Evolutionary conservation across 2,888 invertebrate species (phyloP).

Genomic region (Leistus spinibarbis): DNA sequence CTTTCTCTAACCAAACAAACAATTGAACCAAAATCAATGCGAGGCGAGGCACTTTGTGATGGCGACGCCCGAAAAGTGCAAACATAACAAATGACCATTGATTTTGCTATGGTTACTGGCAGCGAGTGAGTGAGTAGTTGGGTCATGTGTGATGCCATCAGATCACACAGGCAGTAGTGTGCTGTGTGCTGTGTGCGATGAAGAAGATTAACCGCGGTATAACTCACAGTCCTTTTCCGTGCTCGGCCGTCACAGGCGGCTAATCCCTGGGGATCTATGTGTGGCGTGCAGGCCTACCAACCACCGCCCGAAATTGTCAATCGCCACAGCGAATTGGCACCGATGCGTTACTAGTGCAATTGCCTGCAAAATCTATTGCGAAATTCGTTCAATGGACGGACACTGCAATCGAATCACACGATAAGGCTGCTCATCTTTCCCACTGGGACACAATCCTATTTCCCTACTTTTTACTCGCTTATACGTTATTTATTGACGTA

Average conservation of each 20-base stretch:
- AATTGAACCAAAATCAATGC: background rate
- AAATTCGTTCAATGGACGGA: background rate
- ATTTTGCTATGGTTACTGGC: background rate
- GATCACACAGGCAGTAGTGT: background rate
- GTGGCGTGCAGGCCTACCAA: background rate
- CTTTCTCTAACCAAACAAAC: background rate
- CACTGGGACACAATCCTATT: too few relatives aligned
- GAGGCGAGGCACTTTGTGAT: background rate
- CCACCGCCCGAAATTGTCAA: background rate
- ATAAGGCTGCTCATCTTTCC: too few relatives aligned
- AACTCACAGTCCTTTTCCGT: background rate
- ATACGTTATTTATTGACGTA: too few relatives aligned
- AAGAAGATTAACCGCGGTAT: background rate
- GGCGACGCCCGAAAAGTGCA: background rate
- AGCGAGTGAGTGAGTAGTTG: background rate
- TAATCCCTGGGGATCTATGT: background rate
- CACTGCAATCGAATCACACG: too few relatives aligned
- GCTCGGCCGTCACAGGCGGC: background rate
- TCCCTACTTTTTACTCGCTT: too few relatives aligned
- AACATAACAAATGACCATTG: background rate
- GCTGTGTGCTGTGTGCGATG: background rate
- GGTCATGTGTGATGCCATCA: too few relatives aligned
- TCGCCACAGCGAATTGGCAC: background rate
- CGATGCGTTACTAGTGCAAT: background rate
- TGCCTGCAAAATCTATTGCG: background rate